Conservation (phyloP, 2,797 vertebrate genomes). For the Lepidocolaptes lacrymiger region DNA sequence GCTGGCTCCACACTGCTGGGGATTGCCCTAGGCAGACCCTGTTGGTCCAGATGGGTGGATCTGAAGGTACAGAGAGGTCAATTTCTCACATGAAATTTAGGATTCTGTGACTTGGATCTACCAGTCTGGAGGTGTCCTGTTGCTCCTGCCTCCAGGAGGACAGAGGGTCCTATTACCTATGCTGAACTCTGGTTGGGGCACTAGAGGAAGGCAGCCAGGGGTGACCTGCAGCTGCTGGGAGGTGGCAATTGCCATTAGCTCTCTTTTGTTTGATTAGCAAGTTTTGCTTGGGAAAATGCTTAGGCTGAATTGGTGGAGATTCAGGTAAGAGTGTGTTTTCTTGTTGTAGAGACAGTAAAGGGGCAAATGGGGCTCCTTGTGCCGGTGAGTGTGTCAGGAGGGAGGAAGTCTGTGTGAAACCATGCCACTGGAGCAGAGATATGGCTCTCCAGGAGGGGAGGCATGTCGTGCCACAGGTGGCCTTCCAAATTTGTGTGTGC, state of each 20-base stretch:
- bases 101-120: constrained; percentile 14
- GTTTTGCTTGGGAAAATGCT: not conserved
- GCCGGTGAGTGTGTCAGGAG: not conserved
- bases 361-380: not conserved
- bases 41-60: constrained; percentile 1
- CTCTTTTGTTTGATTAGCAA: constrained; percentile 21
- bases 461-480: not conserved
- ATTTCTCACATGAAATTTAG: not conserved
- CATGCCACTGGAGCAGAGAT: not conserved
- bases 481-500: not conserved
- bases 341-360: not conserved
- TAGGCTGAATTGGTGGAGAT: constrained; percentile 1
- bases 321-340: constrained; percentile 23
- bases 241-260: not conserved
- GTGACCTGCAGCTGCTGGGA: not conserved
- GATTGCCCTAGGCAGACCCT: not conserved
- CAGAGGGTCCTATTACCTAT: not conserved
- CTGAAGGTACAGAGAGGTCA: constrained; percentile 32
- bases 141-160: not conserved
- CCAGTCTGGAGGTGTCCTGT: rapidly evolving
- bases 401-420: not conserved
- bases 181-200: not conserved
- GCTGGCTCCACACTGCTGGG: not conserved
- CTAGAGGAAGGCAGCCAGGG: not conserved
- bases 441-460: not conserved